Evolutionary conservation across 2,113 vertebrate genomes (phyloP).

Genomic region (Oryzias javanicus): DNA sequence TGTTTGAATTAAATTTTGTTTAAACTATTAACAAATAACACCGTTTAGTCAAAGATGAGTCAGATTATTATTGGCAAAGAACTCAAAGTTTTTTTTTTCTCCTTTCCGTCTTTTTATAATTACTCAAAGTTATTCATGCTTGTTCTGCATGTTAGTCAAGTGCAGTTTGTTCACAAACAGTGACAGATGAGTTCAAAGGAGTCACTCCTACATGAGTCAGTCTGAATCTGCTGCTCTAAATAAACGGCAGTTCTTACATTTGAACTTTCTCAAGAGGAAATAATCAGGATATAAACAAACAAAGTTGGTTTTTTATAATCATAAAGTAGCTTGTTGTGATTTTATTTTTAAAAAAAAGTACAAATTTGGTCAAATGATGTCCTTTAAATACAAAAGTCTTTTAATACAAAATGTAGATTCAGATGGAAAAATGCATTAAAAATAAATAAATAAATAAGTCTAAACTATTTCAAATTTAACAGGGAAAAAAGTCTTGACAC

Average conservation of each 20-base stretch:
- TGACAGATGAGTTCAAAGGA: conserved; percentile 7
- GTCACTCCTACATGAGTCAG: conserved; percentile 26
- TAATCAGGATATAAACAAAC: conserved; percentile 14
- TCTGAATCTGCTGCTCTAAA: conserved; percentile 19
- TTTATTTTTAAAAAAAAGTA: no score
- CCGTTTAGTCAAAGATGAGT: no score
- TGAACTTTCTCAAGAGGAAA: conserved; percentile 23
- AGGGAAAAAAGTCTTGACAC: no score
- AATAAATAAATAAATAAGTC: no score
- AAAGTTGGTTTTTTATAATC: conserved; percentile 4
- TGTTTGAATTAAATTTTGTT: no score
- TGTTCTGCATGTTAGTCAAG: neutral
- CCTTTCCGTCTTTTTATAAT: neutral
- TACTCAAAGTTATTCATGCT: neutral
- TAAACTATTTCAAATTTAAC: no score
- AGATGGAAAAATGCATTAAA: neutral
- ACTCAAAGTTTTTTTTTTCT: neutral
- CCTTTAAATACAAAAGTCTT: no score
- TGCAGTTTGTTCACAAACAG: neutral
- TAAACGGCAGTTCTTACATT: conserved; percentile 17
- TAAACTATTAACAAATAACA: no score
- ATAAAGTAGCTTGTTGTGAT: conserved; percentile 5
- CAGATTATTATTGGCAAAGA: neutral
- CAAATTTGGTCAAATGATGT: no score
- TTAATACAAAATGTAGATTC: neutral